Conservation (phyloP, 2,888 invertebrate species). For the Melanophora roralis region DNA sequence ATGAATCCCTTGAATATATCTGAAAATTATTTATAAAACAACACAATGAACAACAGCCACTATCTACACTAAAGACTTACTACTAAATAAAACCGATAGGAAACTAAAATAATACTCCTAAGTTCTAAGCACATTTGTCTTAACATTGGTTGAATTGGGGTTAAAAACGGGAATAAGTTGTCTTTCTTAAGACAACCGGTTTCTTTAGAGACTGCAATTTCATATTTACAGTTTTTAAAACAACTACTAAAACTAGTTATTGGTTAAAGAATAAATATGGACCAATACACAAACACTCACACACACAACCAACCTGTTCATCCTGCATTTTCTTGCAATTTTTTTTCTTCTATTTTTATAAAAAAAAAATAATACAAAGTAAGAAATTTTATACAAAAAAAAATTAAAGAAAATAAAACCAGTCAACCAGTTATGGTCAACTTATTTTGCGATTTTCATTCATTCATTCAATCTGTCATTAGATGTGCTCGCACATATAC, state of each 20-base stretch:
- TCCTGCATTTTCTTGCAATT: not conserved
- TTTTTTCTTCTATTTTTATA: not conserved
- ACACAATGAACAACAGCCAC: no score
- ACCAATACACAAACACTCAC: not conserved
- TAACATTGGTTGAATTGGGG: no score
- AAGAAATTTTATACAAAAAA: not conserved
- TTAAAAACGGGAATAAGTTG: no score
- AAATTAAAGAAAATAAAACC: slow-evolving; percentile 32
- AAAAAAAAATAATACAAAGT: not conserved
- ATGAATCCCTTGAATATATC: no score
- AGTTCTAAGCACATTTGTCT: no score
- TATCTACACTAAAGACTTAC: no score
- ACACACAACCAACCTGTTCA: not conserved
- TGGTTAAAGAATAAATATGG: not conserved
- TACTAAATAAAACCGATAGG: not conserved
- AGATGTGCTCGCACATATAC: not conserved
- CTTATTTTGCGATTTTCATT: slow-evolving; percentile 47
- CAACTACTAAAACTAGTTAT: no score
- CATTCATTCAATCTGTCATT: slow-evolving; percentile 43
- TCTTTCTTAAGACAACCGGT: no score
- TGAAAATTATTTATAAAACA: no score
- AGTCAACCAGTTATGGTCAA: slow-evolving; percentile 55
- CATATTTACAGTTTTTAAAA: no score
- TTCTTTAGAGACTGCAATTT: no score
- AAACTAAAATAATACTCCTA: not conserved